Base-by-base conservation (phyloP, 2,797 vertebrate species). In the Neosilurus hyrtlii region DNA sequence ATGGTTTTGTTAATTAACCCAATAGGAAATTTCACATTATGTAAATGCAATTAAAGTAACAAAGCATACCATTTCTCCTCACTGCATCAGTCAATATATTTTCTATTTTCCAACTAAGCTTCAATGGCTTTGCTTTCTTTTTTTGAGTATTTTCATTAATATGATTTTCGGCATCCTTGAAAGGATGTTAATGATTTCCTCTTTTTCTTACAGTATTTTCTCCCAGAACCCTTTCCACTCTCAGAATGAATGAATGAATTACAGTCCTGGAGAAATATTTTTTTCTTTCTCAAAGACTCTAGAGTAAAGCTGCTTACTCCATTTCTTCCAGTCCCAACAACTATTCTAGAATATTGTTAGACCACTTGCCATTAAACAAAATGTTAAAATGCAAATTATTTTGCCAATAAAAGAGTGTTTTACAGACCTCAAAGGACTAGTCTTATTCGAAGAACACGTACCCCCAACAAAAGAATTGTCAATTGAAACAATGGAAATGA, bases 31-130 rank as follows among this genome's bases (percentile, higher is more conserved):
- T 66, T 59, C 61, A 49, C 70, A 80, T 80, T 80, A 80, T 80
- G 83, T 51, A 66, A 74, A 78, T 63, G 65, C 43, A 83, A 79
- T 83, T 63, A 73, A 73, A n/a, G n/a, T n/a, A 74, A 43, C 77
- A 79, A 83, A 63, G 76, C 56, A 12, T 5, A 75, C 30, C 52
- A 4, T 0, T 10, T 24, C 26, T 54, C 1, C 2, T 9, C 2
- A 5, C 1, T 54, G 6, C 7, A 30, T 75, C 26, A 22, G 35
- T 75, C 20, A 16, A 18, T 57, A 9, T 37, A 4, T 75, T 75
- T 75, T 75, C 49, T 72, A 15, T 73, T 75, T 54, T n/a, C 30
- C 30, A 43, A 14, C 4, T 75, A 59, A 59, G 30, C 30, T 22
- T 59, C 22, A 59, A 35, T 57, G 16, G 54, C 54, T 75, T 35